Evolutionary conservation across 2,888 invertebrate genomes (phyloP), one percentile per base, ranked within the genome.

Genomic region (Neelides folsomi): DNA sequence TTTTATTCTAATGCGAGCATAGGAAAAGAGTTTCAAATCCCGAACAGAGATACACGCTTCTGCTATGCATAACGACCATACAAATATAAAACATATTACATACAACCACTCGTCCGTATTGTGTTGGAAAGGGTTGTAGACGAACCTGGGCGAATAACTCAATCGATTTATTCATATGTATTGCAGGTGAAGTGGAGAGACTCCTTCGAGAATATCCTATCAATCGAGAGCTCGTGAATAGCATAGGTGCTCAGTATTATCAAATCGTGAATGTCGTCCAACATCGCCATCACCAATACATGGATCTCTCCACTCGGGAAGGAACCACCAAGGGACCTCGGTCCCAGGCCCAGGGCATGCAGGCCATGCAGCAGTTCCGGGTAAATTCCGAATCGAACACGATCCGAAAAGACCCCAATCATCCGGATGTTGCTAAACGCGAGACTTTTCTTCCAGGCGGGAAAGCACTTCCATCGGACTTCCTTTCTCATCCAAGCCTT

Each of bases 401-500:
- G n/a, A n/a, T n/a, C n/a, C n/a, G n/a, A n/a, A n/a, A n/a, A n/a
- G n/a, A n/a, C n/a, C n/a, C n/a, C n/a, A n/a, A n/a, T n/a, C n/a
- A n/a, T n/a, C n/a, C 42, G 9, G 27, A 16, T 35, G 27, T 39
- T 49, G 47, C 40, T 47, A 41, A n/a, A n/a, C n/a, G n/a, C n/a
- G n/a, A n/a, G n/a, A n/a, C 49, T 34, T 51, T 42, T 55, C 48
- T 80, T 82, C 62, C 82, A 90, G 89, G 82, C 84, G 67, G 86
- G 86, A 69, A 89, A 89, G 77, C 90, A 92, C 75, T 88, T 83
- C 76, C 89, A 90, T 73, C 82, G 87, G 72, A 92, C 90, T 69
- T 89, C 89, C 71, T 82, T 90, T 73, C 83, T 90, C 77, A 90
- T 92, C 78, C 90, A 90, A 78, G 90, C 90, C 74, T 90, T 92